phyloP scores from a whole-genome alignment of 1,140 invertebrate genomes.

The Drosophila obscura region DNA sequence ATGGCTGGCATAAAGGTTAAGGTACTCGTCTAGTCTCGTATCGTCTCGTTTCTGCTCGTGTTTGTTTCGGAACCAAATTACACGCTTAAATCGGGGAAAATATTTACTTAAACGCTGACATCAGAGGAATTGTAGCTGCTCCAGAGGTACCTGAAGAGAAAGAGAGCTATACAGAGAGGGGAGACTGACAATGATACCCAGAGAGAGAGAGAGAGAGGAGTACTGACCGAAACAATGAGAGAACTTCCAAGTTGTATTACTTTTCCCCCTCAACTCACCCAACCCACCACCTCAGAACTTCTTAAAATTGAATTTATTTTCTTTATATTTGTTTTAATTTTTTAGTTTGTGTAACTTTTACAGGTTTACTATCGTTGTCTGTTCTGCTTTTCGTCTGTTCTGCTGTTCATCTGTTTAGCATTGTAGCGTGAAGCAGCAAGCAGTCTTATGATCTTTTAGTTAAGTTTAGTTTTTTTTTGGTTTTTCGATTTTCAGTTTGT shows the following conservation, averaged over 20 bases:
- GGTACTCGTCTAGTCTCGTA: not conserved
- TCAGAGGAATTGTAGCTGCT: conserved; percentile 54
- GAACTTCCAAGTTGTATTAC: too few species aligned
- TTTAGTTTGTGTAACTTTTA: conserved; percentile 49
- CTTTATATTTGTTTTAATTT: too few species aligned
- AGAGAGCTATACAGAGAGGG: not conserved
- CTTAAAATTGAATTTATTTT: conserved; percentile 2
- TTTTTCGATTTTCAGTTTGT: conserved; percentile 27
- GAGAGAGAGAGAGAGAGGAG: not conserved
- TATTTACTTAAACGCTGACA: conserved; percentile 79
- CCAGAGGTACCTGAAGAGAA: conserved; percentile 6
- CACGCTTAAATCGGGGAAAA: conserved; percentile 75
- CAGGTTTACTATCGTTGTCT: conserved; percentile 47
- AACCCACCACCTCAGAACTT: too few species aligned
- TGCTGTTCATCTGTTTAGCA: conserved; percentile 62
- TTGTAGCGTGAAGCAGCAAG: conserved; percentile 61
- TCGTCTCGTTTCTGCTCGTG: not conserved
- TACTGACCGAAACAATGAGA: too few species aligned
- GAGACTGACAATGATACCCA: not conserved
- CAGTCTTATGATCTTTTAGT: conserved; percentile 48
- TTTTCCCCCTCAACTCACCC: too few species aligned
- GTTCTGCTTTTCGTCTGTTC: too few species aligned
- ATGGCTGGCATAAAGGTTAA: conserved; percentile 34
- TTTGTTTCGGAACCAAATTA: conserved; percentile 60
- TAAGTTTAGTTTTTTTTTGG: conserved; percentile 13